Percentiles rank a stretch among this genome's conserved stretches.
These are phyloP conservation scores for Hiodon alosoides DNA, from an alignment of 2,113 vertebrate genomes.

Conservation along the genomic window DNA sequence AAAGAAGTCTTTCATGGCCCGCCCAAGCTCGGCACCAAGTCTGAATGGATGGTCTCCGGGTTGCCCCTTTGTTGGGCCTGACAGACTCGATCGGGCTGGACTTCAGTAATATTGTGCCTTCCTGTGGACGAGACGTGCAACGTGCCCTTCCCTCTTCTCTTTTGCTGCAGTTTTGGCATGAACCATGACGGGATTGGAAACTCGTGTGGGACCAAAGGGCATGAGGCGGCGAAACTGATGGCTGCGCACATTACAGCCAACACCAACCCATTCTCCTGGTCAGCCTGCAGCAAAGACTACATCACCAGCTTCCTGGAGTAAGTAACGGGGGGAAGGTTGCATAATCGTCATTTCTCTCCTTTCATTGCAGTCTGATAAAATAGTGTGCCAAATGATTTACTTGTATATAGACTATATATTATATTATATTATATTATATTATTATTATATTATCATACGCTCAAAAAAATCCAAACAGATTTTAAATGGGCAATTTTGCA, in stretches of 20 bases:
- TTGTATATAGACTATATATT: too few relatives aligned
- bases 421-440: too few relatives aligned
- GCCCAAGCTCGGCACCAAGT: slow-evolving; percentile 23
- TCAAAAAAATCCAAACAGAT: too few relatives aligned
- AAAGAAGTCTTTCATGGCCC: background rate
- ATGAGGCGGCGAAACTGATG: slow-evolving; percentile 97
- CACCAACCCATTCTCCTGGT: slow-evolving; percentile 99
- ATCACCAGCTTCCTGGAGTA: slow-evolving; percentile 99
- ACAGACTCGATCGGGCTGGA: background rate
- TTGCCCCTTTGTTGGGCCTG: background rate
- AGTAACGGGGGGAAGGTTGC: slow-evolving; percentile 63
- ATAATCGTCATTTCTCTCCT: background rate
- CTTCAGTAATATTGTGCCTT: background rate
- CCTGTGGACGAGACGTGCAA: background rate
- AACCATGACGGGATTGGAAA: slow-evolving; percentile 98
- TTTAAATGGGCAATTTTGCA: too few relatives aligned
- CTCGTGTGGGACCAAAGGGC: slow-evolving; percentile 96
- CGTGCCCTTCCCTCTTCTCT: slow-evolving; percentile 12
- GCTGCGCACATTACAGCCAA: slow-evolving; percentile 98
- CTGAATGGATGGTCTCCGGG: background rate
- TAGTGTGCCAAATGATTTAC: too few relatives aligned
- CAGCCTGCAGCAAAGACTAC: slow-evolving; percentile 96
- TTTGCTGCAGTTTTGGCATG: slow-evolving; percentile 86
- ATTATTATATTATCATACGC: too few relatives aligned
- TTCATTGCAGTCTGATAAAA: background rate